These are phyloP conservation scores for Aphelenchoides bicaudatus DNA, from an alignment of 2,888 invertebrate species.

Conservation along the genomic window DNA sequence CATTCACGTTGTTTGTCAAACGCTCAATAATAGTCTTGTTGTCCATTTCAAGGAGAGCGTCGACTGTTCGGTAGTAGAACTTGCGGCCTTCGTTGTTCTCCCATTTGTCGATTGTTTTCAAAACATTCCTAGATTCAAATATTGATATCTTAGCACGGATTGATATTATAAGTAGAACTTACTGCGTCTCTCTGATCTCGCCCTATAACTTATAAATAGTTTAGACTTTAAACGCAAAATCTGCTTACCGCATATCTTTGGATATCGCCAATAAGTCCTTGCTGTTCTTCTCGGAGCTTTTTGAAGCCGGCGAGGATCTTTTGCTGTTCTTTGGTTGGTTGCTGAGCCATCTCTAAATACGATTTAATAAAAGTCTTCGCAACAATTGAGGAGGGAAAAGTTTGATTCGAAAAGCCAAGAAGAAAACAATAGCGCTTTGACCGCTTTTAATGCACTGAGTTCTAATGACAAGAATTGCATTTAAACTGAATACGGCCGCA, in stretches of 20 bases:
- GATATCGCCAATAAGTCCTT: slow-evolving; percentile 13
- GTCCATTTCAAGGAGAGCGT: slow-evolving; percentile 16
- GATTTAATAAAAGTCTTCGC: too few species aligned
- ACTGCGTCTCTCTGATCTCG: slow-evolving; percentile 14
- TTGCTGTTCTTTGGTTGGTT: slow-evolving; percentile 19
- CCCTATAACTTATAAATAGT: too few species aligned
- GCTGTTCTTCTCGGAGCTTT: slow-evolving; percentile 12
- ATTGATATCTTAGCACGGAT: too few species aligned
- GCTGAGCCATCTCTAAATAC: slow-evolving; percentile 37
- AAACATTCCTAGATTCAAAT: slow-evolving; percentile 12
- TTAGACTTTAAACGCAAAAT: too few species aligned
- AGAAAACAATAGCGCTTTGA: too few species aligned
- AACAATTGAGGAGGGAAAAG: too few species aligned
- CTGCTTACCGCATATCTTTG: slow-evolving; percentile 2
- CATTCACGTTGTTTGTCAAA: slow-evolving; percentile 3
- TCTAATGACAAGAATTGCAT: too few species aligned
- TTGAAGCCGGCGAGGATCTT: slow-evolving; percentile 17
- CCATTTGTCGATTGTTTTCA: slow-evolving; percentile 11
- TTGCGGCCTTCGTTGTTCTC: slow-evolving; percentile 16
- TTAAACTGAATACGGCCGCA: too few species aligned
- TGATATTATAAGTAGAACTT: background rate
- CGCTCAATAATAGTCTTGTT: slow-evolving; percentile 14
- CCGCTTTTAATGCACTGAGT: too few species aligned
- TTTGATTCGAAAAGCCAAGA: too few species aligned
- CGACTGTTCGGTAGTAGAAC: slow-evolving; percentile 17